phyloP scores from a whole-genome alignment of 2,113 vertebrate genomes.

The Rhinolophus ferrumequinum region DNA sequence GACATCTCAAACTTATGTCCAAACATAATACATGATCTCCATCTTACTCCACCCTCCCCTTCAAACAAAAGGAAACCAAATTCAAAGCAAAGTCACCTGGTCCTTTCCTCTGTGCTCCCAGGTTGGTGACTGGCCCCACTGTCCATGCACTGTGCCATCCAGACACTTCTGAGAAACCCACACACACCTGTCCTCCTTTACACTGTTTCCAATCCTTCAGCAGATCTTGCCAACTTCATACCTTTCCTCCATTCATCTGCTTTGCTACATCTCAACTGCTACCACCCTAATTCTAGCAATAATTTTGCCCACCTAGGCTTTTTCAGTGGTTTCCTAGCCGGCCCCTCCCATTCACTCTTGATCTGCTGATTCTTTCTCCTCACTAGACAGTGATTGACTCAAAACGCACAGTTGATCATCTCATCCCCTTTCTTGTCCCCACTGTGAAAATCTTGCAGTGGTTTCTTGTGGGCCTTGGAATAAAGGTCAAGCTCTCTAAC shows the following conservation, averaged over 20 bases:
- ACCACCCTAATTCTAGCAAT: neutral
- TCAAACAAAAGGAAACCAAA: neutral
- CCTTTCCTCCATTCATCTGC: neutral
- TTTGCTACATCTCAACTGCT: neutral
- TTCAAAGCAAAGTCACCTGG: neutral
- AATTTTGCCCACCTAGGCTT: neutral
- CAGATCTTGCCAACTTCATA: neutral
- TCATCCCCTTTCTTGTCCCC: no score
- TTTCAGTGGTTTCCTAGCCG: neutral
- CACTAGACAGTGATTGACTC: neutral
- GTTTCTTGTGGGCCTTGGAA: neutral
- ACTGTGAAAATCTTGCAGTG: neutral
- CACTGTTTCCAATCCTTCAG: neutral
- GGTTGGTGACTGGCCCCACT: accelerated
- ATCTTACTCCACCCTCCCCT: no score
- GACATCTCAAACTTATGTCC: neutral
- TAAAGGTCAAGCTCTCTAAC: neutral
- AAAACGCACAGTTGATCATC: neutral
- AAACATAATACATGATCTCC: neutral
- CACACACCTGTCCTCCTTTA: neutral
- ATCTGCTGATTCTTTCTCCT: neutral
- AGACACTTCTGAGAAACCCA: neutral
- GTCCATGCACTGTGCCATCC: neutral
- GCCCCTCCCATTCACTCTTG: neutral
- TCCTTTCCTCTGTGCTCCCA: neutral